Evolutionary conservation across 2,888 invertebrate genomes (phyloP), one percentile per base, ranked within the genome.

Genomic region (Drosophila mimetica): DNA sequence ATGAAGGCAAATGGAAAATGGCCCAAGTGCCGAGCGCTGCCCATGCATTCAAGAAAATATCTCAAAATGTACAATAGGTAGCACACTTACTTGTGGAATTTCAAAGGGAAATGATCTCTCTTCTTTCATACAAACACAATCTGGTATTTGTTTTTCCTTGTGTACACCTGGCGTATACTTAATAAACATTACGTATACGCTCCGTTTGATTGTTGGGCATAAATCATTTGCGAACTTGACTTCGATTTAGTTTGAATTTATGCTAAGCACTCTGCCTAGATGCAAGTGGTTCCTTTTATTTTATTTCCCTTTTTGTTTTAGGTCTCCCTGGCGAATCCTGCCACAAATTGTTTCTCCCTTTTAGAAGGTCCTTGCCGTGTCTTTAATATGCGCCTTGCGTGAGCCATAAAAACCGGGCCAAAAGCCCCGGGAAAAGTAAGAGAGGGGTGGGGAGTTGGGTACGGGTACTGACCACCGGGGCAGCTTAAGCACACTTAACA

Each of bases 361-460:
- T 36, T 11, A 11, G 30, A n/a, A 5, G 22, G 16, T 18, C 3
- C 30, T 18, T 41, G 30, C 28, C 52, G 46, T 71, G 77, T 55
- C 73, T 77, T 86, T 75, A 86, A 86, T 84, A 81, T 73, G 74
- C 66, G 66, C 61, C 60, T 86, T 80, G 82, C 85, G 82, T 86
- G 82, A 64, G 55, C 63, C 63, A 59, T 53, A 65, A 66, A 69
- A 46, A 51, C 20, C 8, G 54, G 25, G 58, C 47, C 70, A 42
- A 34, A 47, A n/a, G 22, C n/a, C 5, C 13, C 20, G 28, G 37
- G 37, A 25, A 39, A 14, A 28, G 11, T 14, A 13, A 4, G 2
- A 2, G 2, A 5, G 0, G 41, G 2, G 13, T 2, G 16, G 20
- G 14, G 20, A 48, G 63, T 73, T n/a, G n/a, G n/a, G n/a, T n/a